Evolutionary conservation across 1,140 invertebrate genomes (phyloP).

Genomic region (Rhagoletis zephyria): DNA sequence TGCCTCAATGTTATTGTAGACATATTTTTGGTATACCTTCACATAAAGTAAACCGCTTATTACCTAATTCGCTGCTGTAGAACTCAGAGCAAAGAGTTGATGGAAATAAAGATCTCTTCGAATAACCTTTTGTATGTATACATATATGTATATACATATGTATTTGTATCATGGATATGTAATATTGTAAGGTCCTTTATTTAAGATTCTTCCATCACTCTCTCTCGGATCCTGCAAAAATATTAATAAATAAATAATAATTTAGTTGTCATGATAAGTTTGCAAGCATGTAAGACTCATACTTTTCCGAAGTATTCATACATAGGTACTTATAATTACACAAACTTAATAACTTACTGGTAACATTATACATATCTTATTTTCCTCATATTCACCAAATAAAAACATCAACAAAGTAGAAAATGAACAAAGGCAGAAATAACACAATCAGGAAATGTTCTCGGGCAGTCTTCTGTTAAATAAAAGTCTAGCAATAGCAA

Average conservation of each 20-base stretch:
- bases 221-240: not conserved
- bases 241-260: conserved; percentile 38
- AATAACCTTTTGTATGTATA: no score
- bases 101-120: no score
- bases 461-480: not conserved
- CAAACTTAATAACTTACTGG: not conserved
- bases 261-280: conserved; percentile 36
- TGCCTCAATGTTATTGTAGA: no score
- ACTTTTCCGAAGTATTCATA: no score
- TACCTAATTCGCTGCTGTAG: no score
- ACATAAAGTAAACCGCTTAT: no score
- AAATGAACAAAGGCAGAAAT: not conserved
- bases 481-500: not conserved
- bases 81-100: no score
- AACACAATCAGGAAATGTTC: not conserved
- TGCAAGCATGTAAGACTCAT: not conserved
- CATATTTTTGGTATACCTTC: no score
- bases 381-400: not conserved
- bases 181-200: no score
- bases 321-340: not conserved
- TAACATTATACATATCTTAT: not conserved
- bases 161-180: no score
- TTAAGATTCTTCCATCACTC: not conserved
- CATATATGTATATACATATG: no score
- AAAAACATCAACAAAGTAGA: conserved; percentile 10